Base-by-base conservation (phyloP, 2,113 vertebrate genomes). In the Zosterops pallidus region DNA sequence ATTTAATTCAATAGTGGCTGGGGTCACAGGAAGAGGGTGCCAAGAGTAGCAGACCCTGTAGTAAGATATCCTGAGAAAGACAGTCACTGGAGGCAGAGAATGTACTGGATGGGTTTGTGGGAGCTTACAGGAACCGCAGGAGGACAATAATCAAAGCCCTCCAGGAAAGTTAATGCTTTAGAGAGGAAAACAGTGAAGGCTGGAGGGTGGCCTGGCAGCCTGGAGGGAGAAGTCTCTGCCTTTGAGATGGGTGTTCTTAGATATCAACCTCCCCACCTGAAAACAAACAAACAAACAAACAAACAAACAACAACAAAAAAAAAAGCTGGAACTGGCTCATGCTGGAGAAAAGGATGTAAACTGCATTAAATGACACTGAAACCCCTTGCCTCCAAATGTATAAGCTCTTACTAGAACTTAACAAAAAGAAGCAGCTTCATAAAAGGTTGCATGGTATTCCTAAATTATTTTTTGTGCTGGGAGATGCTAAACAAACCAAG, bases 41-140 rank as follows among this genome's bases (percentile, higher is more conserved):
- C 96, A 97, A 96, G 79, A 82, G 84, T 19, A 86, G 92, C 91
- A 95, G 92, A 81, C 75, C 89, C 94, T 92, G 95, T 86, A 91
- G 86, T 79, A 92, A 94, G 95, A 95, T 93, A 95, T 82, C 82
- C 80, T 93, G 83, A 95, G 71, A 88, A 90, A 96, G 82, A 89
- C 74, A 39, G 63, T 62, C 82, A 91, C 78, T 86, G 83, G 62
- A 95, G 60, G 91, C 89, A 92, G 44, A 57, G 86, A 93, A 83
- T 72, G 91, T 6, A 20, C 68, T 3, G 68, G 68, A 46, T 69
- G 80, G 64, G 24, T 94, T 86, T 71, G 69, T 70, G 83, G 57
- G 83, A 83, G 92, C 91, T 94, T 88, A 89, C 65, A 49, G 50
- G 46, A 92, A 35, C 53, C 0, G 1, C 41, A 72, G 71, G 23